Conservation (phyloP, 37 sponge, comb jelly and placozoan species). For the Halisarca cf. caerulea region DNA sequence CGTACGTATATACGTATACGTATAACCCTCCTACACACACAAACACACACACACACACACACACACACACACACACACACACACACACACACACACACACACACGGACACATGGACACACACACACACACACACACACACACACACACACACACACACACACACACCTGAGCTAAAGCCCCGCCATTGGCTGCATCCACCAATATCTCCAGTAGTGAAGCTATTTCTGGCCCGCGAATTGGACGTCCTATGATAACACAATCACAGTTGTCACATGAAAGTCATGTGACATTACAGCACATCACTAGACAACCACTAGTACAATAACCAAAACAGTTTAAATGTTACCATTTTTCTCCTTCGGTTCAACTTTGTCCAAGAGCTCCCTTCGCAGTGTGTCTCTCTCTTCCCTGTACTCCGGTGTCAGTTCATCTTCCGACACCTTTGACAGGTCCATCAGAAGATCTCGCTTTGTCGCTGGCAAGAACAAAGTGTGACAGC, state of each 20-base stretch:
- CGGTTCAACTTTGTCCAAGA: constrained; percentile 58
- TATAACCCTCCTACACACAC: no score
- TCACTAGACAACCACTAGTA: not conserved
- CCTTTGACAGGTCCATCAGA: constrained; percentile 81
- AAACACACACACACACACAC: no score
- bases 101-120: no score
- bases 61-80: no score
- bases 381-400: constrained; percentile 48
- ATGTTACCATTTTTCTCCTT: constrained; percentile 86
- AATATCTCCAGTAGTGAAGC: constrained; percentile 82
- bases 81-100: no score
- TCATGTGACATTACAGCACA: no score
- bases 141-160: no score
- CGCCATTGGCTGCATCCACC: constrained; percentile 91
- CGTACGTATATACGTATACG: not conserved
- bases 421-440: constrained; percentile 78
- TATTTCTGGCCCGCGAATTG: constrained; percentile 85
- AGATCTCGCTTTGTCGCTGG: constrained; percentile 74
- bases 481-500: constrained; percentile 88
- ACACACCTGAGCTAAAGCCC: constrained; percentile 81
- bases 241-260: constrained; percentile 31
- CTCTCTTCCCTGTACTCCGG: constrained; percentile 83
- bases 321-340: not conserved
- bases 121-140: no score
- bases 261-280: not conserved